Base-by-base conservation (phyloP, 2,113 vertebrate species). In the Corynorhinus townsendii region DNA sequence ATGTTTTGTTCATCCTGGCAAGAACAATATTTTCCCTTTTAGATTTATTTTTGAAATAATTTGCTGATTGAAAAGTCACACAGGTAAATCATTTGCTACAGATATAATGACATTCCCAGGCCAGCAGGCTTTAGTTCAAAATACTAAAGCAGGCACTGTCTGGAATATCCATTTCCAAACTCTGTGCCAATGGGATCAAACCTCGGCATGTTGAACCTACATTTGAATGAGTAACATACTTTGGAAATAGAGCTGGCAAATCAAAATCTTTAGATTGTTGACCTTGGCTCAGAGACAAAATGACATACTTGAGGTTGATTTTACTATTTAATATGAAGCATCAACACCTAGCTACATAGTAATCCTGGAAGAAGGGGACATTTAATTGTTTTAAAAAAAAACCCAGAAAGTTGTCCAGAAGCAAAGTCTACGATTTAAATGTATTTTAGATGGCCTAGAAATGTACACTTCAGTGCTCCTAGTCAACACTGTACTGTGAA, bases 31-130 rank as follows among this genome's bases (percentile, higher is more conserved):
- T 96, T 97, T 97, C 86, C 92, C 93, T 95, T 93, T 95, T 90
- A 95, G 86, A 97, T 96, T 97, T 97, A 97, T 94, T 97, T 97
- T 94, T 54, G 22, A 96, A 96, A 86, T 94, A 95, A 94, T 94
- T 86, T 96, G 26, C 83, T 96, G 95, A 97, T 97, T 94, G 89
- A 95, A 90, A 89, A 96, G 59, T 95, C 81, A 92, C 40, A 77
- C 45, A 97, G 95, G 86, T 97, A 96, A 96, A 96, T 95, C 94
- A 93, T 73, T 96, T 93, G 91, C 86, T 71, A 22, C 40, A 80
- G 75, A 71, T 96, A 77, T 96, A 96, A 97, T 96, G 95, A 76
- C 71, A 96, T 95, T 96, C 47, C 52, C 96, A 96, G 96, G 79
- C 89, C 56, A 95, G 40, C 35, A 94, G 89, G 66, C 30, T 96